Evolutionary conservation across 2,888 invertebrate genomes (phyloP), one percentile per base, ranked within the genome.

Genomic region (Drosophila affinis): DNA sequence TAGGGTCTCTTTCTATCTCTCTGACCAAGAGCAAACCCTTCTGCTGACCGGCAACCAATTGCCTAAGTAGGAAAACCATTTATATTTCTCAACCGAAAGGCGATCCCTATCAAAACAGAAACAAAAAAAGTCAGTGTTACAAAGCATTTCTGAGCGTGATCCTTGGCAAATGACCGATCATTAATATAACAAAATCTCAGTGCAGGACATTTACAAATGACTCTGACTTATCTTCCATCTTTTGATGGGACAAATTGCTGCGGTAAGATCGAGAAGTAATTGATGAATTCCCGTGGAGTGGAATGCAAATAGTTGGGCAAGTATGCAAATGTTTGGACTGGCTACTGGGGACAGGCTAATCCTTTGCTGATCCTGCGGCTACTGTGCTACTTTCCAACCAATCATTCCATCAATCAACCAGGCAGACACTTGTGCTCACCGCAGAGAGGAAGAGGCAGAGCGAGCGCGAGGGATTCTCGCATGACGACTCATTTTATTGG

Each of bases 401-500:
- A 64, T 77, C 69, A 73, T 39, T 39, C 64, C 77, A 83, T 87
- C 83, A 81, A 84, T 84, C 83, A 84, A 46, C 62, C 57, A 45
- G 44, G 39, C 18, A 46, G 51, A 61, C 87, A 83, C 76, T 85
- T 82, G 86, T 85, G 62, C 69, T 46, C 57, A 17, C 56, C 71
- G 46, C 45, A 18, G 9, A 53, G 64, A 53, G 39, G 14, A 9
- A 52, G 32, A 32, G 32, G 4, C 12, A 32, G 32, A 32, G 32
- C 10, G 32, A 27, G 24, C 52, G 34, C 34, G 14, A 14, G 6
- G 14, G 39, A 74, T 48, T 9, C 21, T 49, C 17, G 49, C 65
- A 83, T 87, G 79, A 87, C 83, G 79, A 81, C 79, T 84, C 87
- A 84, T 68, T 84, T 79, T 78, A 81, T 87, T 79, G 74, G 76